Evolutionary conservation across 2,113 vertebrate genomes (phyloP).

Genomic region (Ceratotherium simum): DNA sequence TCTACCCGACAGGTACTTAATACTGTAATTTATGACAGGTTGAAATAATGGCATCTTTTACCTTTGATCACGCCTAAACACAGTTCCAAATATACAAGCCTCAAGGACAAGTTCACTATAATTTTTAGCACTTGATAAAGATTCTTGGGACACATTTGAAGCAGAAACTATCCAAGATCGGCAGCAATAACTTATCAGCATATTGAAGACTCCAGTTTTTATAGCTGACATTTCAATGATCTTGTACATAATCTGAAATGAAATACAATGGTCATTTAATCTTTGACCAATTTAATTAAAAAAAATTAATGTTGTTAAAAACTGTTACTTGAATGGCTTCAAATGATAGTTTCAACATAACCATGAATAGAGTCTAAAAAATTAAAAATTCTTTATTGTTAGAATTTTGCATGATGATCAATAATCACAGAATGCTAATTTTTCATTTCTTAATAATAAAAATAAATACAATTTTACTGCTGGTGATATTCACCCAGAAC

Average conservation of each 20-base stretch:
- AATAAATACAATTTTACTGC: not conserved
- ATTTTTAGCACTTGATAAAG: slow-evolving; percentile 88
- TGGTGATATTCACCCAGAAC: not conserved
- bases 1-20: not conserved
- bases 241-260: slow-evolving; percentile 90
- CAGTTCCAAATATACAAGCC: slow-evolving; percentile 94
- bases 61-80: slow-evolving; percentile 96
- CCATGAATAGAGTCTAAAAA: not conserved
- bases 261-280: slow-evolving; percentile 9
- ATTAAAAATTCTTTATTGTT: not conserved
- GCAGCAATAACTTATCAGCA: slow-evolving; percentile 93
- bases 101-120: slow-evolving; percentile 91
- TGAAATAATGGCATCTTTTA: slow-evolving; percentile 71
- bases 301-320: not conserved
- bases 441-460: not conserved
- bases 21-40: not conserved
- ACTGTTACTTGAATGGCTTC: not conserved
- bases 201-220: slow-evolving; percentile 94
- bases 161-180: slow-evolving; percentile 89
- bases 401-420: not conserved
- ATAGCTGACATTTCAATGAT: slow-evolving; percentile 93
- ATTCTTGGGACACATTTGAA: slow-evolving; percentile 49
- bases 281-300: not conserved
- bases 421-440: not conserved
- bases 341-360: not conserved